Conservation (phyloP, 2,113 vertebrate genomes). For the Lathamus discolor region DNA sequence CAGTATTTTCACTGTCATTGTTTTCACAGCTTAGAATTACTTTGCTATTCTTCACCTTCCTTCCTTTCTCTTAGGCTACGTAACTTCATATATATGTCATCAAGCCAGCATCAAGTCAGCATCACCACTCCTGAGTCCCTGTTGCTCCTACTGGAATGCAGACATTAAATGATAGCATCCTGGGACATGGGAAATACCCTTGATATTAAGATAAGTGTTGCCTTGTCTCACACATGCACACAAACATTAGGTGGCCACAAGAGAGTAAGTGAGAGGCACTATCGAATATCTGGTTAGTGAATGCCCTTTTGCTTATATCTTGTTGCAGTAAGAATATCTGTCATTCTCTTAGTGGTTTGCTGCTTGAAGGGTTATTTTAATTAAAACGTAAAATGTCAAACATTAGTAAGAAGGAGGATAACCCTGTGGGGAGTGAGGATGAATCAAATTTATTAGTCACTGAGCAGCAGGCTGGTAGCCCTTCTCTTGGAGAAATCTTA, state of each 20-base stretch:
- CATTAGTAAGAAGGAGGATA: conserved; percentile 67
- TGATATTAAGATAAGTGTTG: background rate
- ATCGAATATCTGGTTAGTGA: background rate
- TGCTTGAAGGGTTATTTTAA: conserved; percentile 74
- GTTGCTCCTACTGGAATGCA: background rate
- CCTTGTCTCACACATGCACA: background rate
- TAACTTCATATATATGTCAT: background rate
- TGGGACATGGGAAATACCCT: background rate
- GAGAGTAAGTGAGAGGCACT: background rate
- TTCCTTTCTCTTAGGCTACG: background rate
- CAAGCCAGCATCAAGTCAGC: background rate
- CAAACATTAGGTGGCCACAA: background rate
- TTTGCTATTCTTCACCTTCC: background rate
- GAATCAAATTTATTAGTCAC: conserved; percentile 74
- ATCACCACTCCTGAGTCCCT: accelerated
- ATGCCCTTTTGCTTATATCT: conserved; percentile 53
- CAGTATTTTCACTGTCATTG: background rate
- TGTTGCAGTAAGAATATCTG: conserved; percentile 62
- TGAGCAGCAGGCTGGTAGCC: conserved; percentile 67
- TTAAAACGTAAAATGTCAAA: conserved; percentile 78
- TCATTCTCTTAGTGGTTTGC: conserved; percentile 65
- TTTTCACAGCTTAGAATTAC: background rate
- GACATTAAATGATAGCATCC: background rate
- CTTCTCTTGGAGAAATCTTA: conserved; percentile 56
- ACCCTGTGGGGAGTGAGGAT: conserved; percentile 60